Percentiles rank a stretch among this genome's conserved stretches.
These are phyloP conservation scores for Drosophila neotestacea DNA, from an alignment of 2,888 invertebrate species.

Conservation along the genomic window DNA sequence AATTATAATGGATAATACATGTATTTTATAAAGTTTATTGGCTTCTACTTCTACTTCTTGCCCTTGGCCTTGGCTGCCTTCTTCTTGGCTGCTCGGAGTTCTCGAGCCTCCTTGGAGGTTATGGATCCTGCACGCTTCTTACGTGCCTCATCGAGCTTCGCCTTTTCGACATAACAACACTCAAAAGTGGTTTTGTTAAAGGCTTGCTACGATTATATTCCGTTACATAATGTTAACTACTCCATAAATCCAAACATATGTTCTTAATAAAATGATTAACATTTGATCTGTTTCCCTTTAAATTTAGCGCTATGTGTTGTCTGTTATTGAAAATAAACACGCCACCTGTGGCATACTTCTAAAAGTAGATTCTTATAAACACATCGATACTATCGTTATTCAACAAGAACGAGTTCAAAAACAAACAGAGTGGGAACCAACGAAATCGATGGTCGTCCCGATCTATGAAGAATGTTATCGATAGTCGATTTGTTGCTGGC, in stretches of 20 bases:
- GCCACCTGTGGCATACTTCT: no score
- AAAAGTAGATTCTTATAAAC: no score
- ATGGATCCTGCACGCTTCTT: constrained; percentile 47
- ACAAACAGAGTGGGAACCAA: no score
- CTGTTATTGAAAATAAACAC: no score
- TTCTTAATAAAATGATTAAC: no score
- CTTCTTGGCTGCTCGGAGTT: constrained; percentile 41
- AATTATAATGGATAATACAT: background rate
- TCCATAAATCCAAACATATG: no score
- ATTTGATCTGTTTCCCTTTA: no score
- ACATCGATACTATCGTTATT: no score
- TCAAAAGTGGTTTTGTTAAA: background rate
- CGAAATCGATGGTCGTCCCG: constrained; percentile 42
- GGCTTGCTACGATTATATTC: background rate
- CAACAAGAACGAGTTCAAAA: no score
- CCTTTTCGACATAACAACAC: constrained; percentile 49
- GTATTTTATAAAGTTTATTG: background rate
- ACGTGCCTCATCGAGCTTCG: constrained; percentile 39
- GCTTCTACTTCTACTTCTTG: constrained; percentile 3
- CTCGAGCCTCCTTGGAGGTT: constrained; percentile 44
- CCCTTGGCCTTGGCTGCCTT: constrained; percentile 31
- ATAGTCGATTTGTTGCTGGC: background rate
- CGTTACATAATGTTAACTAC: no score
- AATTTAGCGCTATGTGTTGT: no score
- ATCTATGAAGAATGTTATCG: constrained; percentile 29